phyloP scores from a whole-genome alignment of 2,888 invertebrate species.

The Plusia festucae region DNA sequence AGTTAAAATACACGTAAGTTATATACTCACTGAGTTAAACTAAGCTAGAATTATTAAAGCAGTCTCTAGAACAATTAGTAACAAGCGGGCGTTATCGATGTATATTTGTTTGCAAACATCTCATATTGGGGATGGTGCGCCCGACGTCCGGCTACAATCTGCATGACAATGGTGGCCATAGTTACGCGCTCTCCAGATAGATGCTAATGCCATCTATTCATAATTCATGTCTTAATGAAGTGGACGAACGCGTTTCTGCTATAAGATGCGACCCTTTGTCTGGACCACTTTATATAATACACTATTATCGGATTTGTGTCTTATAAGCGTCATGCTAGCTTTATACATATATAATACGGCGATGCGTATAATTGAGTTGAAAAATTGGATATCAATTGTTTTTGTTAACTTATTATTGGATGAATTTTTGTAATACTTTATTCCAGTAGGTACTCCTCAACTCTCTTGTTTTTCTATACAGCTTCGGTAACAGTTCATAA shows the following conservation, averaged over 20 bases:
- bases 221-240: conserved; percentile 87
- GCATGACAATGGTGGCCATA: conserved; percentile 85
- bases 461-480: no score
- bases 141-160: conserved; percentile 85
- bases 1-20: no score
- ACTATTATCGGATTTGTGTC: conserved; percentile 66
- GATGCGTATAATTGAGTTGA: no score
- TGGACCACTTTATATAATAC: conserved; percentile 60
- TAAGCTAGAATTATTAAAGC: conserved; percentile 5
- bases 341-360: background rate
- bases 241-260: conserved; percentile 70
- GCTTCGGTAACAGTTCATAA: no score
- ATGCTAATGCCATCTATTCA: conserved; percentile 86
- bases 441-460: no score
- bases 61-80: conserved; percentile 55
- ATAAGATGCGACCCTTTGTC: conserved; percentile 74
- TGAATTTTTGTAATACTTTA: no score
- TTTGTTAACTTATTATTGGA: no score
- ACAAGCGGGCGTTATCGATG: conserved; percentile 56
- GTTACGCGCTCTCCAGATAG: conserved; percentile 81
- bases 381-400: no score
- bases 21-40: background rate
- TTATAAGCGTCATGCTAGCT: conserved; percentile 13
- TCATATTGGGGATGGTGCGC: conserved; percentile 71
- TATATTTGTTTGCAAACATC: conserved; percentile 79